Conservation (phyloP, 2,797 vertebrate species). For the Eulemur mongoz region DNA sequence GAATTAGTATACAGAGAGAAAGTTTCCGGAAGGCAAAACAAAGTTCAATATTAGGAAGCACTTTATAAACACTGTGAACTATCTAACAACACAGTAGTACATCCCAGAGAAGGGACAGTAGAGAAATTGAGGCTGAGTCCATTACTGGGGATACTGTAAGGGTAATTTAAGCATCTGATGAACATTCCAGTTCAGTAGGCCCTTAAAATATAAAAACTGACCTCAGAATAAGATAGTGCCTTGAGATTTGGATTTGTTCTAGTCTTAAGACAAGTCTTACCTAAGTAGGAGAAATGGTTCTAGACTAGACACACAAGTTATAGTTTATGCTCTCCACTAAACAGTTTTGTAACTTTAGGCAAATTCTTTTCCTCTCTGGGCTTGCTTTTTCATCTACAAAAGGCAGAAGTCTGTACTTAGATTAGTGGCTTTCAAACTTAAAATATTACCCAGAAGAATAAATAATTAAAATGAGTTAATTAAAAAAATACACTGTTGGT, state of each 20-base stretch:
- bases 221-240: not conserved
- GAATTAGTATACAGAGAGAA: not conserved
- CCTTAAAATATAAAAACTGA: not conserved
- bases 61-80: not conserved
- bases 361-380: not conserved
- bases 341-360: not conserved
- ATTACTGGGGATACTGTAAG: rapidly evolving
- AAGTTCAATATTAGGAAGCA: not conserved
- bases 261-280: not conserved
- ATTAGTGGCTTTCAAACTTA: not conserved
- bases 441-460: not conserved
- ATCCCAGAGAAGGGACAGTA: not conserved
- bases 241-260: not conserved
- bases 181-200: not conserved
- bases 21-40: not conserved
- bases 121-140: not conserved
- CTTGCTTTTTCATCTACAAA: not conserved
- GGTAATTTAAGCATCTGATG: not conserved
- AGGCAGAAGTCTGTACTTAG: not conserved
- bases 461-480: not conserved
- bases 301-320: not conserved
- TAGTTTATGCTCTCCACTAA: not conserved
- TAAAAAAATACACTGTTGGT: not conserved
- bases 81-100: too few species aligned
- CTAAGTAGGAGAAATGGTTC: not conserved